Evolutionary conservation across 2,888 invertebrate genomes (phyloP), one percentile per base, ranked within the genome.

Genomic region (Catotricha subobsoleta): DNA sequence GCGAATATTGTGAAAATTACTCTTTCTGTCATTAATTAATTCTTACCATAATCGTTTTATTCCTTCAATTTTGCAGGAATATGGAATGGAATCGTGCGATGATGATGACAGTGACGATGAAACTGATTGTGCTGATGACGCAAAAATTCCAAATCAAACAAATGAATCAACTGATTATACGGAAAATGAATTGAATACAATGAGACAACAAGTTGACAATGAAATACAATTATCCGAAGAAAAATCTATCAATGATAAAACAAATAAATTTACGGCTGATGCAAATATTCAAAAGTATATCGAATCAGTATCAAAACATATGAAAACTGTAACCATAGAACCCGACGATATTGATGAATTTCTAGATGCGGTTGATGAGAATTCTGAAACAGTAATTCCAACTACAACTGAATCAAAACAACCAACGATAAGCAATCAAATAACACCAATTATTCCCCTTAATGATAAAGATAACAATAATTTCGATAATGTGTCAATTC

Each of bases 31-130:
- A n/a, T n/a, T n/a, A n/a, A n/a, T n/a, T n/a, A n/a, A n/a, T n/a
- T n/a, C n/a, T n/a, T n/a, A n/a, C n/a, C n/a, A n/a, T n/a, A n/a
- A n/a, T n/a, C n/a, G n/a, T n/a, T n/a, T n/a, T n/a, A n/a, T n/a
- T n/a, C n/a, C n/a, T n/a, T n/a, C n/a, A n/a, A n/a, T n/a, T n/a
- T n/a, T n/a, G n/a, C 58, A 49, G 51, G 71, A 71, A 53, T 66
- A 73, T 48, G 74, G 73, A 25, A 62, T 70, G 52, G 62, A 68
- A 43, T 20, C 21, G n/a, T 59, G 58, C 18, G 56, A 58, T 20
- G 56, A 55, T 29, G 54, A 52, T 8, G 53, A 51, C 3, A 49
- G 51, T 20, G 52, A 52, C 35, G 53, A 56, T 27, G 54, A 54
- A 23, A n/a, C n/a, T n/a, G 54, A 55, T 29, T 51, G 49, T 3